Evolutionary conservation across 2,888 invertebrate genomes (phyloP).

Genomic region (Chymomyza fuscimana): DNA sequence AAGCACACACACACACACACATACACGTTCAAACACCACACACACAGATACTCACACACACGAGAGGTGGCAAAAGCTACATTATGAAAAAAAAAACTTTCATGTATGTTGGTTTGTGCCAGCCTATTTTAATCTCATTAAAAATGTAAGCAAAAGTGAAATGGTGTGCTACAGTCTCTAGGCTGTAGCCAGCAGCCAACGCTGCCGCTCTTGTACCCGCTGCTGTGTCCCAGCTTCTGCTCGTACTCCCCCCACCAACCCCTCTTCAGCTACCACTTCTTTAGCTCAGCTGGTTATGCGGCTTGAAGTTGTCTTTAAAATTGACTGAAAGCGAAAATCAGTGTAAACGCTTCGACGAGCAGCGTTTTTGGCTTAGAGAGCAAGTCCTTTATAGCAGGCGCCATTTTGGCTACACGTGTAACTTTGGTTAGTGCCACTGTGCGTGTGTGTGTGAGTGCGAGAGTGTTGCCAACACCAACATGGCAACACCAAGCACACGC

Average conservation of each 20-base stretch:
- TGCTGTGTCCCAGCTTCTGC: neutral
- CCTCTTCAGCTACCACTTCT: constrained; percentile 8
- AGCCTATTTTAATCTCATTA: constrained; percentile 76
- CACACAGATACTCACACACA: constrained; percentile 44
- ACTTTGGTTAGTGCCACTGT: constrained; percentile 29
- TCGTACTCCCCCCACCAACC: neutral
- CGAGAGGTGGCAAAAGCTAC: constrained; percentile 25
- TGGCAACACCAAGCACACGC: neutral
- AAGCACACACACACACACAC: constrained; percentile 48
- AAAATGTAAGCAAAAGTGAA: constrained; percentile 69
- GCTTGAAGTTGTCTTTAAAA: constrained; percentile 76
- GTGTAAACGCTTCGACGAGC: constrained; percentile 71
- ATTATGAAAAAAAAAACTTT: constrained; percentile 16
- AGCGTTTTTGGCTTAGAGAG: constrained; percentile 17
- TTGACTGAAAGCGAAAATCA: constrained; percentile 75
- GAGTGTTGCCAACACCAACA: constrained; percentile 6
- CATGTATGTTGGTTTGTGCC: constrained; percentile 49
- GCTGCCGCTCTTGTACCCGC: neutral
- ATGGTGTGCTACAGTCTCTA: constrained; percentile 53
- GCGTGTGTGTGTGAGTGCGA: neutral
- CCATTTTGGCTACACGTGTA: constrained; percentile 60
- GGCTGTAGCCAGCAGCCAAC: neutral
- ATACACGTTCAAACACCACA: constrained; percentile 33
- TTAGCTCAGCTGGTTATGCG: constrained; percentile 55
- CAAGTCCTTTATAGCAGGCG: constrained; percentile 24